Evolutionary conservation across 2,113 vertebrate genomes (phyloP).

Genomic region (Dolichallabes microphthalmus): DNA sequence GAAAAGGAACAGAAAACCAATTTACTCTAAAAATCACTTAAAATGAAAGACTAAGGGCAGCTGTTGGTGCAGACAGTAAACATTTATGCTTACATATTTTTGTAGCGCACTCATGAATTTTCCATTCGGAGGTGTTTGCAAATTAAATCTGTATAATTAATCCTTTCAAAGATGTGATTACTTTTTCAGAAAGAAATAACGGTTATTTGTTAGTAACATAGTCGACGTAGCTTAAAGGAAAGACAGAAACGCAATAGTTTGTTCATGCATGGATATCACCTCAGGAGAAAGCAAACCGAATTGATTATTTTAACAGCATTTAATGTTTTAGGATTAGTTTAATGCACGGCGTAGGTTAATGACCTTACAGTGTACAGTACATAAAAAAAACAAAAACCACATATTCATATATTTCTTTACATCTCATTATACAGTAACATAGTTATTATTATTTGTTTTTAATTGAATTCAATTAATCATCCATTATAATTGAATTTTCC

Average conservation of each 20-base stretch:
- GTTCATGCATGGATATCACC: background rate
- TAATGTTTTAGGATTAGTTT: background rate
- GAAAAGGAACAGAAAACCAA: background rate
- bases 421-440: background rate
- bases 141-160: constrained; percentile 9
- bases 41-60: constrained; percentile 15
- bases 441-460: background rate
- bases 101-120: background rate
- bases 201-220: background rate
- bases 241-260: background rate
- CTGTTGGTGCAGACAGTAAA: constrained; percentile 2
- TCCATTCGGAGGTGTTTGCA: background rate
- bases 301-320: background rate
- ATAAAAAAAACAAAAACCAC: background rate
- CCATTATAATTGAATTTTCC: background rate
- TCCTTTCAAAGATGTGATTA: background rate
- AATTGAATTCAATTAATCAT: background rate
- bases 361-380: too few relatives aligned
- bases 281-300: background rate
- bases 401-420: background rate
- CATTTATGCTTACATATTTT: constrained; percentile 8
- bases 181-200: background rate
- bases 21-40: constrained; percentile 3
- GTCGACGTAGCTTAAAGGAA: background rate
- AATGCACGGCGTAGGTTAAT: background rate